Evolutionary conservation across 2,797 vertebrate species (phyloP).

Genomic region (Periparus ater): DNA sequence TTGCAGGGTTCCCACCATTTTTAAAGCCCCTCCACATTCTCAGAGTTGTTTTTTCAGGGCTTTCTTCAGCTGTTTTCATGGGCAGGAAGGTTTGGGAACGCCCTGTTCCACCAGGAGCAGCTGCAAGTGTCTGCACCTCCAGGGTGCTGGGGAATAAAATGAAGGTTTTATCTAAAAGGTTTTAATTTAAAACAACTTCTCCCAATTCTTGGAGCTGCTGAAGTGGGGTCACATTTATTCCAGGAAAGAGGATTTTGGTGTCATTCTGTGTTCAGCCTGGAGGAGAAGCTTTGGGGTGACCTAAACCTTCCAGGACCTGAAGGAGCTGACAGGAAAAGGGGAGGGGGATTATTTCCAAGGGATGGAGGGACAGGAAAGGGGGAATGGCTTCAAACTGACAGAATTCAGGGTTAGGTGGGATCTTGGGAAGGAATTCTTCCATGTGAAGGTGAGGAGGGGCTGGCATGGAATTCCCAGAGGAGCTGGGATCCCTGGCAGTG

Average conservation of each 20-base stretch:
- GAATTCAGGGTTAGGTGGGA: neutral
- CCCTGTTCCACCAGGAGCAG: neutral
- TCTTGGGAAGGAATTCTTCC: neutral
- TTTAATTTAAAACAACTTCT: neutral
- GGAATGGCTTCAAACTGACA: neutral
- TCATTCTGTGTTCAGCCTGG: neutral
- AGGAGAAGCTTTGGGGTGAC: neutral
- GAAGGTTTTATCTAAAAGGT: neutral
- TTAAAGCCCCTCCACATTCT: accelerated
- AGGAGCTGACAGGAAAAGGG: neutral
- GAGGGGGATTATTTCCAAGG: neutral
- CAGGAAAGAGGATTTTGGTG: neutral
- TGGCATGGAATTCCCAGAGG: neutral
- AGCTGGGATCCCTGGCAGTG: neutral
- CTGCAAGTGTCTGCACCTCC: neutral
- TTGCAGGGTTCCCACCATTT: neutral
- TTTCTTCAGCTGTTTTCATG: accelerated
- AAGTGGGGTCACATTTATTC: neutral
- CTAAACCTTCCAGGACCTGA: neutral
- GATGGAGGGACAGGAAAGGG: neutral
- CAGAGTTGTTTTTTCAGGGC: neutral
- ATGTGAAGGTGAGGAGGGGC: neutral
- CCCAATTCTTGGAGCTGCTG: neutral
- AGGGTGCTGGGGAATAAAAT: accelerated
- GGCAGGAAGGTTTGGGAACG: neutral